Evolutionary conservation across 2,113 vertebrate species (phyloP), one percentile per base, ranked within the genome.

Genomic region (Morone chrysops): DNA sequence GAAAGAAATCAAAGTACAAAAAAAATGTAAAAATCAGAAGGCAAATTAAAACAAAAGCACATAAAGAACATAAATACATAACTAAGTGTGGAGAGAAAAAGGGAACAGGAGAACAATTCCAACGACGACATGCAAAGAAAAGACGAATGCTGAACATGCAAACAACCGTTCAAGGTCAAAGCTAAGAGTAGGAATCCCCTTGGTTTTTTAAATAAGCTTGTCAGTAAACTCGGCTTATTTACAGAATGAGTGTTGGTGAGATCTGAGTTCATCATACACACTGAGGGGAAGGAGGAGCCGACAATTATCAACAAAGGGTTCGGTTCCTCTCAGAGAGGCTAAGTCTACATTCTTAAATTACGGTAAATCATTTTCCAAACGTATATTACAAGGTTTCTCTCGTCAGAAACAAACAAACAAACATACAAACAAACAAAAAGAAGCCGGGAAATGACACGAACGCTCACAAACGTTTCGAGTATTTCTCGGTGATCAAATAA

Each of bases 291-390:
- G 91, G 90, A 87, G 88, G 93, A 95, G 92, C 88, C 86, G 95
- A 96, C 96, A 90, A 89, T 95, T 94, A 96, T 94, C 95, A 96
- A 96, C 95, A 81, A 92, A 96, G 94, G 94, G 91, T 93, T 87
- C 87, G 31, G 87, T 92, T 95, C 94, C 90, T 92, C 95, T 94
- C 92, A 93, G 88, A 95, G 95, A 97, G 96, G 95, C 96, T 97
- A 97, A 48, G 92, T 96, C 97, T 97, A 97, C 96, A 96, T 96
- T 97, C 96, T 96, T 95, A 96, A 96, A 96, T 96, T 95, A 96
- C 94, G 89, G 92, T 94, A 95, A 97, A 95, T 94, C 80, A 92
- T 94, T 95, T 92, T 87, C 92, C 89, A 88, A 95, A 94, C 80
- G 81, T 94, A 95, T 94, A 89, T 93, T 95, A 96, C 95, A 96